Evolutionary conservation across 2,113 vertebrate species (phyloP).

Genomic region (Tachuris rubrigastra): DNA sequence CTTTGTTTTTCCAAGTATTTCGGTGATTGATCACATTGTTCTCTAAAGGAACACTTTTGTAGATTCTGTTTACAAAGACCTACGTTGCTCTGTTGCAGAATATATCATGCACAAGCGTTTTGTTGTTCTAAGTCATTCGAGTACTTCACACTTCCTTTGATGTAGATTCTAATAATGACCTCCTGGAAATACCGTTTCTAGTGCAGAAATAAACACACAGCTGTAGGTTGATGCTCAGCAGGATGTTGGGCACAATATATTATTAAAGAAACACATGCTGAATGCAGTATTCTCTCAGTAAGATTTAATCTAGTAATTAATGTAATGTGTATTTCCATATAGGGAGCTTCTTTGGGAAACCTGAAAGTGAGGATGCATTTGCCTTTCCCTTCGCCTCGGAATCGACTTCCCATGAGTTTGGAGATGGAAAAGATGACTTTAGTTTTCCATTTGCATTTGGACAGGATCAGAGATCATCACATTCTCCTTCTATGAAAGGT

Average conservation of each 20-base stretch:
- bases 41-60: not conserved
- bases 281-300: not conserved
- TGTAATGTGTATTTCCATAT: not conserved
- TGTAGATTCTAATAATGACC: not conserved
- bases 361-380: conserved; percentile 74
- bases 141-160: not conserved
- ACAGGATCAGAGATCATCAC: conserved; percentile 71
- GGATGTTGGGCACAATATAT: not conserved
- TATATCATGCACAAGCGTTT: not conserved
- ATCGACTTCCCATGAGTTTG: conserved; percentile 67
- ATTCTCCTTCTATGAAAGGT: conserved; percentile 64
- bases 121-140: not conserved
- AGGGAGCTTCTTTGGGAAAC: conserved; percentile 78
- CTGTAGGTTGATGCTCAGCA: not conserved
- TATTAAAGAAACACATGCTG: not conserved
- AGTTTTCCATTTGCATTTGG: conserved; percentile 79
- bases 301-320: not conserved
- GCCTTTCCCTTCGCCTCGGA: conserved; percentile 73
- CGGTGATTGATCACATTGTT: not conserved
- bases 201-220: not conserved
- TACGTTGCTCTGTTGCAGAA: not conserved
- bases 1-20: not conserved
- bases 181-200: not conserved
- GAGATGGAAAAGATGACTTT: conserved; percentile 76
- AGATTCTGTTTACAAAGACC: not conserved